Evolutionary conservation across 1,140 invertebrate genomes (phyloP), one percentile per base, ranked within the genome.

Genomic region (Nasonia longicornis): DNA sequence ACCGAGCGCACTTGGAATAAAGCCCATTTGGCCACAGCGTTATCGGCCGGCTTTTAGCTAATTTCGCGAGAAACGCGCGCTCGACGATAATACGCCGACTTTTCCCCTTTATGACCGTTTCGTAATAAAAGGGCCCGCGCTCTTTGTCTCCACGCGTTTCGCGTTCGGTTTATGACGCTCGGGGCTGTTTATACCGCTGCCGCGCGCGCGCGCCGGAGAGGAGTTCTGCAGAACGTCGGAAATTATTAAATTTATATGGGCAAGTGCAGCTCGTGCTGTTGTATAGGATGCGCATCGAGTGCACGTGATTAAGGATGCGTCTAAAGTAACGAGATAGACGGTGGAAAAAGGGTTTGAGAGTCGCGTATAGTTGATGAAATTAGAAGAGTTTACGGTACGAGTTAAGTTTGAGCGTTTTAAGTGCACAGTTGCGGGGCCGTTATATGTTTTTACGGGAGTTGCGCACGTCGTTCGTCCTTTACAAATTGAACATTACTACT

Each of bases 21-120:
- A 63, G 35, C 16, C 74, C 31, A 69, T 67, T 77, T 77, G 16
- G 38, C 20, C 42, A n/a, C 1, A 6, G 12, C 75, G 75, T 67
- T 67, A 69, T 67, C 66, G 20, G 58, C 12, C 42, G 58, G 38
- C 64, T 45, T 67, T 77, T 31, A 69, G n/a, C 66, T 58, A 45
- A 78, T 78, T 71, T 71, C 7, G n/a, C 45, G 14, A 20, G 31
- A n/a, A n/a, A 76, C 31, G 58, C 26, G 52, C 42, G 31, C 48
- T 26, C 67, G 8, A 35, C 26, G 26, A 58, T 48, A 48, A 35
- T 70, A 35, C 26, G 4, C 42, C 20, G 45, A 70, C 26, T 52
- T 69, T 78, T 78, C 77, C 52, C 77, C 52, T 78, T 58, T 58
- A 38, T 29, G n/a, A 71, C 69, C 31, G 67, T 12, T 52, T 38